phyloP scores from a whole-genome alignment of 2,797 vertebrate species.

The Astyanax mexicanus region DNA sequence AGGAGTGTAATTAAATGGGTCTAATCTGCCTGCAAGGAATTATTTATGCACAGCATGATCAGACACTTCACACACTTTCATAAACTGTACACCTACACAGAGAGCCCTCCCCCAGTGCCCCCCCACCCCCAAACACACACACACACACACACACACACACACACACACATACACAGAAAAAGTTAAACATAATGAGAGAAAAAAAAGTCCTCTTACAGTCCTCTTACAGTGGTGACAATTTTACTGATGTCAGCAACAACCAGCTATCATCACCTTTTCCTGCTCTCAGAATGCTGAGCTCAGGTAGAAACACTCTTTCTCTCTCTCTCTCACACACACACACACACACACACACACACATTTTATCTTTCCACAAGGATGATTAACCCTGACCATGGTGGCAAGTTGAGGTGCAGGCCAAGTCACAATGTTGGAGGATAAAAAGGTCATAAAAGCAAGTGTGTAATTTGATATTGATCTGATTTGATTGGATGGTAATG shows the following conservation, averaged over 20 bases:
- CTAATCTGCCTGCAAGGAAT: conserved; percentile 26
- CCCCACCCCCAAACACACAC: not conserved
- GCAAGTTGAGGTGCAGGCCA: not conserved
- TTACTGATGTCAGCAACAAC: conserved; percentile 29
- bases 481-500: conserved; percentile 1
- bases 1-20: conserved; percentile 10
- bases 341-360: not conserved
- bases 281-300: conserved; percentile 6
- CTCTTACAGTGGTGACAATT: not conserved
- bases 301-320: not conserved
- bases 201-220: conserved; percentile 1
- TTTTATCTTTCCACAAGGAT: not conserved
- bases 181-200: conserved; percentile 28
- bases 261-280: conserved; percentile 29
- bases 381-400: not conserved
- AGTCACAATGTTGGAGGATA: not conserved
- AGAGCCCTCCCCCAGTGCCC: not conserved
- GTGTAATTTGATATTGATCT: conserved; percentile 18
- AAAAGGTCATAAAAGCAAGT: not conserved
- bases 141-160: no score
- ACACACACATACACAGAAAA: conserved; percentile 17
- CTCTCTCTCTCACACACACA: no score
- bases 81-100: conserved; percentile 22
- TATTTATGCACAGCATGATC: conserved; percentile 42
- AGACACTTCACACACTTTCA: conserved; percentile 26